These are phyloP conservation scores for Tupaia chinensis DNA, from an alignment of 2,113 vertebrate genomes.

Conservation along the genomic window DNA sequence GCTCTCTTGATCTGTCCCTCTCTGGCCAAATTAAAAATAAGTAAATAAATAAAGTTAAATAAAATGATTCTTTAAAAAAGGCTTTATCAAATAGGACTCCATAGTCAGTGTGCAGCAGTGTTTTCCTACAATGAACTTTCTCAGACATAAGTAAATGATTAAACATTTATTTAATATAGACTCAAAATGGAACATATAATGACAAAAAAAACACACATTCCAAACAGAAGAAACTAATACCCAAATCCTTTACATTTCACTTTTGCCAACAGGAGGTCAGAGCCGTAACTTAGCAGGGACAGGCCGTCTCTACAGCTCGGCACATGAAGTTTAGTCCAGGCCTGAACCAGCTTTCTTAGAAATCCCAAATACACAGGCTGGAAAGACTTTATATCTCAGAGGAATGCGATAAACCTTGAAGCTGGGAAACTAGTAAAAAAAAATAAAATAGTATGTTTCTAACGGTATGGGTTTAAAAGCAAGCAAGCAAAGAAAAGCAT, in stretches of 20 bases:
- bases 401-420: not conserved
- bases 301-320: too few species aligned
- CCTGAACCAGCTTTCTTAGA: not conserved
- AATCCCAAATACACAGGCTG: not conserved
- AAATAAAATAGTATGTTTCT: conserved; percentile 32
- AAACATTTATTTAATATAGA: conserved; percentile 42
- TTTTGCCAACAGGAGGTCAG: not conserved
- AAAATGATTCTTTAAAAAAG: not conserved
- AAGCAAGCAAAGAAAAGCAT: not conserved
- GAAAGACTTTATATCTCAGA: not conserved
- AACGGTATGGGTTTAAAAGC: not conserved
- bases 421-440: not conserved
- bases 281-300: not conserved
- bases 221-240: conserved; percentile 1
- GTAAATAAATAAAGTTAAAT: too few species aligned
- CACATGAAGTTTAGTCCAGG: not conserved
- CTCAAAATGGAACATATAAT: not conserved
- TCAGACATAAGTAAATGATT: conserved; percentile 4
- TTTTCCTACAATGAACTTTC: not conserved
- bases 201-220: conserved; percentile 26
- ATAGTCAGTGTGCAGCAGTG: not conserved
- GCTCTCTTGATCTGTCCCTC: too few species aligned
- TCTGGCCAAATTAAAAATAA: too few species aligned
- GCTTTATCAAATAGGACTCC: not conserved
- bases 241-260: not conserved